Percentiles rank a stretch among this genome's conserved stretches.
These are phyloP conservation scores for Semicossyphus pulcher DNA, from an alignment of 2,113 vertebrate genomes.

Conservation along the genomic window DNA sequence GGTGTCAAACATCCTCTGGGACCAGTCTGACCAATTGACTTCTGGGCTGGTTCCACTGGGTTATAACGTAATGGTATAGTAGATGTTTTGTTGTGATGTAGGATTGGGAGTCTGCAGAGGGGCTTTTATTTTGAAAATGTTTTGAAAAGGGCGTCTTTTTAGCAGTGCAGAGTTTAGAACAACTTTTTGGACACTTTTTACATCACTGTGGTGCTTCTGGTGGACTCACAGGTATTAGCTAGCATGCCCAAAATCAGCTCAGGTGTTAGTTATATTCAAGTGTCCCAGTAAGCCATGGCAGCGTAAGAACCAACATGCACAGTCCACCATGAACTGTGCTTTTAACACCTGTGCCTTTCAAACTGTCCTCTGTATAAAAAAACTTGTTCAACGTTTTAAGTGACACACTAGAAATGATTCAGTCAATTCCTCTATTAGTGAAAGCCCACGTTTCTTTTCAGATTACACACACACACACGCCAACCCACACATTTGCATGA, in stretches of 20 bases:
- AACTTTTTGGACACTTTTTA: not conserved
- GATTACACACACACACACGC: not conserved
- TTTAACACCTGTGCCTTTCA: not conserved
- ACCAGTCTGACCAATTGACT: not conserved
- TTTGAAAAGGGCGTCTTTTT: no score
- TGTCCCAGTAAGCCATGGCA: not conserved
- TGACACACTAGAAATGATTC: not conserved
- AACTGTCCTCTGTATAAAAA: not conserved
- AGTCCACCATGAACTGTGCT: no score
- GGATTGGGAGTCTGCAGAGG: not conserved
- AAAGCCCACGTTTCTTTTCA: no score
- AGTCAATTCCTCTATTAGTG: not conserved
- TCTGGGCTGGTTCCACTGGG: not conserved
- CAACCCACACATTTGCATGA: conserved; percentile 29
- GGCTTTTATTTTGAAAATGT: no score
- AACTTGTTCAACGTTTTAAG: not conserved
- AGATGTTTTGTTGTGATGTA: not conserved
- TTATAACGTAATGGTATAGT: not conserved
- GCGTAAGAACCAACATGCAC: not conserved
- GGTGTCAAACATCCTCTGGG: not conserved
- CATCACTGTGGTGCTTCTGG: not conserved
- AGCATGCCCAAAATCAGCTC: not conserved
- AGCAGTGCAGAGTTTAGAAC: not conserved
- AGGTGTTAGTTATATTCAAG: not conserved
- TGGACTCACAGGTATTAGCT: not conserved